Evolutionary conservation across 2,888 invertebrate genomes (phyloP), one percentile per base, ranked within the genome.

Genomic region (Cylindroiulus punctatus): DNA sequence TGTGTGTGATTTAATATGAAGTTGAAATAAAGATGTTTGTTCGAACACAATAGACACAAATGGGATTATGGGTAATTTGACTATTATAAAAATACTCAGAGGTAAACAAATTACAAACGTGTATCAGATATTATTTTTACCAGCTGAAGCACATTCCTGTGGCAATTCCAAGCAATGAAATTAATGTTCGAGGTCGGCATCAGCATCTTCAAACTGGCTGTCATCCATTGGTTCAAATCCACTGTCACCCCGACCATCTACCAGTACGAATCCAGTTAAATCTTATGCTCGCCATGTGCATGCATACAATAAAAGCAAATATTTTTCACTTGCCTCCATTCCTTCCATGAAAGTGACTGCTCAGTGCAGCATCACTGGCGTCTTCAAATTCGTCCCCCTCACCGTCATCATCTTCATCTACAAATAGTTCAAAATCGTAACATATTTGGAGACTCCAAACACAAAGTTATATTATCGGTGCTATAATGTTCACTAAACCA

Each of bases 181-280:
- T 82, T 36, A 47, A 40, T 84, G 44, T 10, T 84, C 84, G 40
- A 26, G 36, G 4, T 84, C 32, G 0, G n/a, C 86, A 32, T 93
- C 93, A 44, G 93, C 93, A 90, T 93, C 93, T 90, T 93, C 93
- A 89, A 93, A 93, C 88, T 93, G 92, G 85, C 92, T 92, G 92
- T 88, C 92, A 86, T 92, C 92, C 90, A 92, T 91, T 87, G 90
- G 91, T 89, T 92, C 92, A 44, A 92, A 92, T 30, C 90, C 89
- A 89, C 90, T 90, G 84, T 90, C 88, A 92, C 92, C 86, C 65
- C 57, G 26, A 19, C 52, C 65, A 32, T 65, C 57, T 65, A 65
- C 22, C 10, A 57, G 17, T 57, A 22, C 22, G 12, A 84, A 84
- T 30, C 22, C 17, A 57, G 17, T 17, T 30, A n/a, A n/a, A 7